Conservation (phyloP, 2,888 invertebrate genomes). For the Patella ulyssiponensis region DNA sequence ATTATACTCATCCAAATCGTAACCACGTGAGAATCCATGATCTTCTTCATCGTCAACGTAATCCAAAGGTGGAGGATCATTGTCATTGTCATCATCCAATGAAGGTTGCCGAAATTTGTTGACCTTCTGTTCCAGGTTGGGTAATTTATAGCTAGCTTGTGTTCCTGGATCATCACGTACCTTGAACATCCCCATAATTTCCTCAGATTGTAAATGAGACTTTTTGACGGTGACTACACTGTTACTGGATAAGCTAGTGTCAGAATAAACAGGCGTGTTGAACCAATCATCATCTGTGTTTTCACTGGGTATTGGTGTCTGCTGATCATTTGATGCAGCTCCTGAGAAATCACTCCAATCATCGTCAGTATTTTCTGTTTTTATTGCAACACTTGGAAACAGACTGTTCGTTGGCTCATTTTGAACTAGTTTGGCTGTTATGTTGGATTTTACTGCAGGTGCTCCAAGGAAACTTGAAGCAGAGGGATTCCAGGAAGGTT, state of each 20-base stretch:
- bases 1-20: conserved; percentile 54
- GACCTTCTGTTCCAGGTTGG: conserved; percentile 13
- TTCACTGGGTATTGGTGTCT: not conserved
- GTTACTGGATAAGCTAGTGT: not conserved
- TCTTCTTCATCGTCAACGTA: conserved; percentile 52
- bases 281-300: not conserved
- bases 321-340: conserved; percentile 17
- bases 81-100: conserved; percentile 40
- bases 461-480: not conserved
- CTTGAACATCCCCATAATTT: conserved; percentile 60
- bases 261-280: not conserved
- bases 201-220: conserved; percentile 47
- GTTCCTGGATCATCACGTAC: conserved; percentile 50
- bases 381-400: not conserved
- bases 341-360: conserved; percentile 52
- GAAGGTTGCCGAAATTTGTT: conserved; percentile 5
- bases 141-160: conserved; percentile 36
- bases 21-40: conserved; percentile 54
- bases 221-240: conserved; percentile 53
- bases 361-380: conserved; percentile 32
- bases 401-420: not conserved
- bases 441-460: too few species aligned
- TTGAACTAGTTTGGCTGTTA: not conserved
- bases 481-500: not conserved
- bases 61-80: conserved; percentile 61